These are phyloP conservation scores for Resseliella maxima DNA, from an alignment of 2,888 invertebrate species.

Conservation along the genomic window DNA sequence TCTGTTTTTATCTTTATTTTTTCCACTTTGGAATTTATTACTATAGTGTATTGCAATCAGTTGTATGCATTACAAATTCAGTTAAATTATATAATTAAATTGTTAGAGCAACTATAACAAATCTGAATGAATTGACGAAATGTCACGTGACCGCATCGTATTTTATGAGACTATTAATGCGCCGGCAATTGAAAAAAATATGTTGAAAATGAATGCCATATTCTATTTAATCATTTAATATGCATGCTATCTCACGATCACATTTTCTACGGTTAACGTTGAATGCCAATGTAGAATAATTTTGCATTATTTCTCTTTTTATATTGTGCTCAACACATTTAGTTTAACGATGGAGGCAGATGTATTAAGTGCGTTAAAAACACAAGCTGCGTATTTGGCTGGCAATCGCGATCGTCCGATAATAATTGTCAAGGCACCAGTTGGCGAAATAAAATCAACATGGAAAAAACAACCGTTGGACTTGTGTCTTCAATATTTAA, in stretches of 20 bases:
- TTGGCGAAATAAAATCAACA: constrained; percentile 70
- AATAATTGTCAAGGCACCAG: constrained; percentile 73
- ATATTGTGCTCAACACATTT: background rate
- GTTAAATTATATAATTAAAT: background rate
- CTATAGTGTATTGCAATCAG: background rate
- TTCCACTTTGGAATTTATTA: background rate
- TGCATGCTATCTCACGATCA: background rate
- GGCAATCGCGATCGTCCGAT: constrained; percentile 76
- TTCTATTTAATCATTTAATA: background rate
- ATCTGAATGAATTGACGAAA: too few species aligned
- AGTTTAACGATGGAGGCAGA: constrained; percentile 69
- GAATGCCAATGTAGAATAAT: background rate
- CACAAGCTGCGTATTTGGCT: constrained; percentile 72
- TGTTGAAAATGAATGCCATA: too few species aligned
- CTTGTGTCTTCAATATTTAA: constrained; percentile 66
- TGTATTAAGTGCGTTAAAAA: constrained; percentile 72
- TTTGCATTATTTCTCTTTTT: background rate
- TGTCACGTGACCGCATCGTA: background rate
- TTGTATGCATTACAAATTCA: background rate
- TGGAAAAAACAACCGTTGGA: constrained; percentile 67
- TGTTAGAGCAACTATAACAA: background rate
- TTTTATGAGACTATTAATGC: background rate
- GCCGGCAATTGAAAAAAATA: background rate
- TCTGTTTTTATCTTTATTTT: constrained; percentile 25
- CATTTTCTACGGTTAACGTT: background rate